Evolutionary conservation across 2,113 vertebrate species (phyloP).

Genomic region (Chascanopsetta lugubris): DNA sequence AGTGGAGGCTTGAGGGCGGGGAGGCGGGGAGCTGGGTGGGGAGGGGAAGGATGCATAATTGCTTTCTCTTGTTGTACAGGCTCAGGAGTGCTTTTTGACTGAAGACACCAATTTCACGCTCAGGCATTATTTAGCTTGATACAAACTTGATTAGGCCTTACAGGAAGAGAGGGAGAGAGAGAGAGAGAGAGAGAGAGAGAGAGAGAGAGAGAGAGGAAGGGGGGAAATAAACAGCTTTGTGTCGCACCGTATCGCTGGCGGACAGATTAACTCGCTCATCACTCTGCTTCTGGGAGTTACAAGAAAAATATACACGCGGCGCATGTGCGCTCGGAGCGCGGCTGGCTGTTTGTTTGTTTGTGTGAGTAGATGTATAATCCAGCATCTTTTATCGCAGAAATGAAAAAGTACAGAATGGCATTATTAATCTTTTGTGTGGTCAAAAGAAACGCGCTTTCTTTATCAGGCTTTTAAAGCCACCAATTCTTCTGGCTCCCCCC

Average conservation of each 20-base stretch:
- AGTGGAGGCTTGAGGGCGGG: constrained; percentile 19
- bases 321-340: constrained; percentile 31
- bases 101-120: constrained; percentile 80
- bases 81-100: constrained; percentile 77
- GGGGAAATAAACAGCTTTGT: constrained; percentile 71
- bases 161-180: constrained; percentile 20
- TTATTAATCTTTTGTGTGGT: no score
- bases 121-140: constrained; percentile 82
- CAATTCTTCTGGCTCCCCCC: background rate
- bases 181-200: constrained; percentile 18
- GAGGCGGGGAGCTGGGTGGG: constrained; percentile 2
- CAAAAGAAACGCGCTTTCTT: background rate
- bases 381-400: background rate
- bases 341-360: constrained; percentile 61
- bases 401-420: no score
- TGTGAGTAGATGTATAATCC: constrained; percentile 39
- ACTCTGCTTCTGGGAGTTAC: constrained; percentile 71
- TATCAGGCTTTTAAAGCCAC: background rate
- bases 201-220: no score
- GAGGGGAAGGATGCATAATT: constrained; percentile 60
- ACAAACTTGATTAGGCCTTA: constrained; percentile 83
- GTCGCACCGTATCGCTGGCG: constrained; percentile 67
- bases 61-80: constrained; percentile 79
- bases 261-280: constrained; percentile 80
- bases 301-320: constrained; percentile 49